phyloP scores from a whole-genome alignment of 2,888 invertebrate genomes.

The Euproctis similis region DNA sequence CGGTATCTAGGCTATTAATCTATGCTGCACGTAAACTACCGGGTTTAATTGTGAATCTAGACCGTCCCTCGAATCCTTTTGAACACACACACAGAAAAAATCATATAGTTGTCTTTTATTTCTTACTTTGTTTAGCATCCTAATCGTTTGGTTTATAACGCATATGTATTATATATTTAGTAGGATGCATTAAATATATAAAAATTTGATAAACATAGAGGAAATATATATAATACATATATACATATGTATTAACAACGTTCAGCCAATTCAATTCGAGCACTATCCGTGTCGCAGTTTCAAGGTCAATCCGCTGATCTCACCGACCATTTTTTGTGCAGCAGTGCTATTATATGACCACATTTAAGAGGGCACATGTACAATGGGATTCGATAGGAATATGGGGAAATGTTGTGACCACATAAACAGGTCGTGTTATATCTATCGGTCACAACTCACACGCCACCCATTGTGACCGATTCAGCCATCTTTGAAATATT shows the following conservation, averaged over 20 bases:
- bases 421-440: slow-evolving; percentile 29
- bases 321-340: slow-evolving; percentile 59
- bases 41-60: too few species aligned
- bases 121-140: too few species aligned
- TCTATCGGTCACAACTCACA: slow-evolving; percentile 37
- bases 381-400: slow-evolving; percentile 13
- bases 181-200: not conserved
- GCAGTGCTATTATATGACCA: slow-evolving; percentile 40
- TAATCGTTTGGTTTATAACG: too few species aligned
- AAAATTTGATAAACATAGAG: slow-evolving; percentile 6
- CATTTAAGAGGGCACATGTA: slow-evolving; percentile 28
- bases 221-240: too few species aligned
- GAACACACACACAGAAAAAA: too few species aligned
- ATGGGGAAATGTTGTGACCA: slow-evolving; percentile 8
- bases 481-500: slow-evolving; percentile 49
- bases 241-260: too few species aligned
- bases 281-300: slow-evolving; percentile 36
- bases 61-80: too few species aligned
- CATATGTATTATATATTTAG: not conserved
- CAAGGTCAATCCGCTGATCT: slow-evolving; percentile 64
- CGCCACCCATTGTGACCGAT: slow-evolving; percentile 31
- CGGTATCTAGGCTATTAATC: too few species aligned
- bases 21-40: too few species aligned
- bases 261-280: slow-evolving; percentile 48
- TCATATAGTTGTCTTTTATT: too few species aligned